phyloP scores from a whole-genome alignment of 2,888 invertebrate genomes.

The Cheilosia pagana region DNA sequence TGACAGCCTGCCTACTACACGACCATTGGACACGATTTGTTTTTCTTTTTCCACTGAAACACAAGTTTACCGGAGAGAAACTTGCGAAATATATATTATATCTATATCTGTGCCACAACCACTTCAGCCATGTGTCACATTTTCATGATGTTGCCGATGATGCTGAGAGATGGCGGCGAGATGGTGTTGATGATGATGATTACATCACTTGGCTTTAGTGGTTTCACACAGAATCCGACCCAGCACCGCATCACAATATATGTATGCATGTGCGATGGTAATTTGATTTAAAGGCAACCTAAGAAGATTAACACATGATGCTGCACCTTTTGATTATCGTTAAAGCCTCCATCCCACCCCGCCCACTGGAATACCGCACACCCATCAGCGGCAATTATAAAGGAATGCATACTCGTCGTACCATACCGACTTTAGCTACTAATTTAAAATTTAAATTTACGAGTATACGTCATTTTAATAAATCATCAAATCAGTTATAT shows the following conservation, averaged over 20 bases:
- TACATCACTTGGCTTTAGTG: slow-evolving; percentile 69
- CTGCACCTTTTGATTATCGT: not conserved
- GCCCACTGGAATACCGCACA: not conserved
- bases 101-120: slow-evolving; percentile 17
- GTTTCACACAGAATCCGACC: slow-evolving; percentile 59
- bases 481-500: slow-evolving; percentile 70
- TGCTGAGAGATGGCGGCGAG: not conserved
- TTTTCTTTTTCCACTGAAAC: not conserved
- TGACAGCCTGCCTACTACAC: slow-evolving; percentile 48
- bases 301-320: slow-evolving; percentile 55
- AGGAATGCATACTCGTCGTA: slow-evolving; percentile 19
- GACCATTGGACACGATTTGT: slow-evolving; percentile 50
- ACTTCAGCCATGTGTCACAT: slow-evolving; percentile 63
- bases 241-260: slow-evolving; percentile 37
- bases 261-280: slow-evolving; percentile 21
- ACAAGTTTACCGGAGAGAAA: slow-evolving; percentile 32
- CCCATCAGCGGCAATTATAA: slow-evolving; percentile 31
- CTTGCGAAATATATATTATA: slow-evolving; percentile 42
- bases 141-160: slow-evolving; percentile 39
- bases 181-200: slow-evolving; percentile 53
- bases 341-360: not conserved
- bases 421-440: slow-evolving; percentile 3
- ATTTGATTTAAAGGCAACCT: slow-evolving; percentile 58
- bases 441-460: slow-evolving; percentile 70
- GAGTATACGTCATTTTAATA: slow-evolving; percentile 65